Base-by-base conservation (phyloP, 2,113 vertebrate species). In the Amazona vittata region DNA sequence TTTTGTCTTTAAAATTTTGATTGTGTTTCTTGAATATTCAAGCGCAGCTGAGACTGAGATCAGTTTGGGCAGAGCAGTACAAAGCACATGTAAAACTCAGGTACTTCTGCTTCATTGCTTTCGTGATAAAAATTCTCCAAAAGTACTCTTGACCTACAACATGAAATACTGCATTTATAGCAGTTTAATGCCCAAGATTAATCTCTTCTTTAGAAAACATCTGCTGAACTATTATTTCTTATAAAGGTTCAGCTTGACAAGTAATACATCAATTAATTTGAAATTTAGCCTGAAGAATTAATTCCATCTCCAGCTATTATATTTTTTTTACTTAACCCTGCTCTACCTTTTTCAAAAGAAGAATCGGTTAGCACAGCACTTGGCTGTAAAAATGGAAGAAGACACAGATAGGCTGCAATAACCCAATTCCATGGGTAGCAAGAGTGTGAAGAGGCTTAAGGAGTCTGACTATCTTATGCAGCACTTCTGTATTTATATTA, bases 401-500 rank as follows among this genome's bases (percentile, higher is more conserved):
- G 81, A 29, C 68, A 86, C 8, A 92, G 71, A 82, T 68, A 59
- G 60, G 22, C 28, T 43, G 71, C 90, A 90, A 88, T 69, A 83
- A 81, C 50, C n/a, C 50, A 50, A 81, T 71, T 71, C 82, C 47
- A 64, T 2, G 35, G 35, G 60, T 21, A 89, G 71, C 55, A 77
- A 29, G 44, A 74, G 33, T 2, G 5, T 37, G 22, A 77, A 93
- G 57, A 76, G 18, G 35, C 85, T 93, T 85, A 91, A 68, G 43
- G 35, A 73, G 59, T 59, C 49, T 65, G 16, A 89, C 68, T 8
- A 86, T 57, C 83, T 95, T 89, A 93, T 55, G 90, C 50, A 94
- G 75, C 90, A 93, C 44, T 90, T 94, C 86, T n/a, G 75, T 90
- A 94, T 94, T 95, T 91, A 96, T 83, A 89, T 15, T 76, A 94